Evolutionary conservation across 2,113 vertebrate genomes (phyloP).

Genomic region (human (Homo sapiens)): DNA sequence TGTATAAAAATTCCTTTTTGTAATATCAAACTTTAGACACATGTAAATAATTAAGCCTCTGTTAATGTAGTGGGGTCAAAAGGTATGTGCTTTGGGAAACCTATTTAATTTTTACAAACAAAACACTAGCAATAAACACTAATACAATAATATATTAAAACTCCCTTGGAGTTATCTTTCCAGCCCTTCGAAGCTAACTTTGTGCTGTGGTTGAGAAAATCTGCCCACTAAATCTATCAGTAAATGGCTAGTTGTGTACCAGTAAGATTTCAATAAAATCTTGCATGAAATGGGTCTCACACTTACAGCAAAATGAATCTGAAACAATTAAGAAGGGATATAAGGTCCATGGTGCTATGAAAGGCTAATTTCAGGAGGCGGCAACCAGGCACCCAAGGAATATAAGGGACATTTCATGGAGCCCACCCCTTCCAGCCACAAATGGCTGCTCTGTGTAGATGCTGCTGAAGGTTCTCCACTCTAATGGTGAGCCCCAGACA

Average conservation of each 20-base stretch:
- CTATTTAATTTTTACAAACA: neutral
- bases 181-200: neutral
- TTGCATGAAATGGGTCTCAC: neutral
- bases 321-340: neutral
- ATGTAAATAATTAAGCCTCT: neutral
- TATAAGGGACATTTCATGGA: rapidly evolving
- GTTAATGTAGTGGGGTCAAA: neutral
- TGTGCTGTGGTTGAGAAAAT: neutral
- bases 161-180: neutral
- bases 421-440: neutral
- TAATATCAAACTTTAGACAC: neutral
- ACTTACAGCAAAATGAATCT: neutral
- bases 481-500: neutral
- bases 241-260: neutral
- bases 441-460: neutral
- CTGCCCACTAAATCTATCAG: neutral
- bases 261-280: neutral
- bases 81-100: neutral
- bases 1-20: neutral
- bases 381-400: neutral
- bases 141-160: neutral
- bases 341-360: neutral
- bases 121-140: neutral
- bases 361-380: neutral
- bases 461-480: neutral